Conservation (phyloP, 2,797 vertebrate genomes). For the Pseudomugil tenellus region DNA sequence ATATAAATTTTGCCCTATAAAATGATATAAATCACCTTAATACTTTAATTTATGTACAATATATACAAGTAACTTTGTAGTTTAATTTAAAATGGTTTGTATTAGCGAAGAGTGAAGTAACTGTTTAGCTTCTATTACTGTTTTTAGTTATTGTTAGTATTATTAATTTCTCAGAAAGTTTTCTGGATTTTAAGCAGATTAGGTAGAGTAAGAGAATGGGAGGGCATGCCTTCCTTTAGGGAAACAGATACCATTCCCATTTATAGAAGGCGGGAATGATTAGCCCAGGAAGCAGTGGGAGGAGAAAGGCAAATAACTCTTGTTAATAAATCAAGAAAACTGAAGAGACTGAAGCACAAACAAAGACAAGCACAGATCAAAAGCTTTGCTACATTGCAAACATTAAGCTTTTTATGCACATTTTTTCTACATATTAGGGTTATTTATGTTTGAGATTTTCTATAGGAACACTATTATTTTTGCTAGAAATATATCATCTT, state of each 20-base stretch:
- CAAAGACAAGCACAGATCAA: neutral
- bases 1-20: neutral
- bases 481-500: neutral
- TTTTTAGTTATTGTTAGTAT: too few species aligned
- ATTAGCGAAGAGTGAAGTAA: neutral
- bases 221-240: constrained; percentile 4
- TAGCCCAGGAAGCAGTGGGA: constrained; percentile 14
- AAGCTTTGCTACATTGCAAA: neutral
- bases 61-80: neutral
- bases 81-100: neutral
- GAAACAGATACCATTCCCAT: constrained; percentile 65
- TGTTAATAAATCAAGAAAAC: constrained; percentile 21
- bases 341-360: neutral
- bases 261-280: constrained; percentile 64
- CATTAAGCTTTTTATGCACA: neutral
- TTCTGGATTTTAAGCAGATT: neutral
- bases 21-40: neutral
- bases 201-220: neutral
- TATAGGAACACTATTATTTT: neutral
- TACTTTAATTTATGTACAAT: neutral
- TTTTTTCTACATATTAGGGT: neutral
- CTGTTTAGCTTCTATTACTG: neutral
- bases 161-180: neutral
- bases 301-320: neutral
- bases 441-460: neutral